These are phyloP conservation scores for Uloborus plumipes DNA, from an alignment of 2,888 invertebrate species.

Conservation along the genomic window DNA sequence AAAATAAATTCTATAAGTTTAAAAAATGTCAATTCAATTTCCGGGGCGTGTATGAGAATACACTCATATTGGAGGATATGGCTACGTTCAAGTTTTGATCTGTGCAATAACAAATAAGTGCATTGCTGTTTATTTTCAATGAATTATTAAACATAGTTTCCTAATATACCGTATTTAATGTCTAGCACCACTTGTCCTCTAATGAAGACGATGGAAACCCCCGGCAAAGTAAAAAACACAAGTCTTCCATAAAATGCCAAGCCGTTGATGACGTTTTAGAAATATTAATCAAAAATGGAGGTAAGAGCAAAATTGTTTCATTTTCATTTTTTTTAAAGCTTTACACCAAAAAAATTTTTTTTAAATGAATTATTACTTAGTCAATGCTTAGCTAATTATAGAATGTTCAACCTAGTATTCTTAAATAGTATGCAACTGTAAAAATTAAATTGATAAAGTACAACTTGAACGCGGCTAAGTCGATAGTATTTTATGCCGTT, in stretches of 20 bases:
- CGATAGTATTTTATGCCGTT: not conserved
- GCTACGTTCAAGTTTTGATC: too few relatives aligned
- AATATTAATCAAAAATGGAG: constrained; percentile 93
- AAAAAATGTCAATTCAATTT: too few relatives aligned
- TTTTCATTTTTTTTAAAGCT: not conserved
- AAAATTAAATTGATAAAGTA: not conserved
- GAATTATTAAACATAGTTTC: too few relatives aligned
- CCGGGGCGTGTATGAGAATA: too few relatives aligned
- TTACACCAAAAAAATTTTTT: not conserved
- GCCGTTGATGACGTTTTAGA: constrained; percentile 93
- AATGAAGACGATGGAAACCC: constrained; percentile 25
- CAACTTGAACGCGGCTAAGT: not conserved
- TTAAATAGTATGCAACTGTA: not conserved
- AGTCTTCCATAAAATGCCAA: constrained; percentile 77
- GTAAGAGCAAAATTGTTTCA: constrained; percentile 15
- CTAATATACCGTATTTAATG: not conserved
- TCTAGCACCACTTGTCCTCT: constrained; percentile 38
- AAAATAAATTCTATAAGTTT: too few relatives aligned
- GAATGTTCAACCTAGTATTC: not conserved
- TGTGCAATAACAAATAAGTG: too few relatives aligned
- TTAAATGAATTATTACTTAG: too few relatives aligned
- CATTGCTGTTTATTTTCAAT: too few relatives aligned
- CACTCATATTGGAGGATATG: too few relatives aligned
- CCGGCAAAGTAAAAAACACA: constrained; percentile 70
- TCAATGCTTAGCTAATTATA: too few relatives aligned